Base-by-base conservation (phyloP, 2,797 vertebrate species). In the Hoplostethus mediterraneus region DNA sequence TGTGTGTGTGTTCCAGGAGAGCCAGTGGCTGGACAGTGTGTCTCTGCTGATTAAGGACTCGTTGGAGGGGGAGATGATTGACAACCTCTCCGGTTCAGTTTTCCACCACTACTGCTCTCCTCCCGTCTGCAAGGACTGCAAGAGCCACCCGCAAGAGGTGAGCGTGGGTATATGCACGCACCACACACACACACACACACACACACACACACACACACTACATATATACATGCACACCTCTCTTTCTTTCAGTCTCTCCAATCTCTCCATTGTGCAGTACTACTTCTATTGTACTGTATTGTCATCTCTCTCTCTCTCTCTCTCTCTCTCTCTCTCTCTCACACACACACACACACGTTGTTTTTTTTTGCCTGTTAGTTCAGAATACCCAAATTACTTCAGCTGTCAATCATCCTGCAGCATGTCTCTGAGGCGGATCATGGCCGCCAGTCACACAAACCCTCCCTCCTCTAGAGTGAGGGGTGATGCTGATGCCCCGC, bases 21-120 rank as follows among this genome's bases (percentile, higher is more conserved):
- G 94, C 92, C 95, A 96, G 95, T 99, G 98, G 98, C 93, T 99
- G 95, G 98, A 99, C 96, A 99, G 98, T 80, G 97, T 99, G 81
- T 99, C 98, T 90, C 95, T 99, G 93, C 96, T 99, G 89, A 99
- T 99, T 92, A 98, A 98, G 90, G 98, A 98, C 93, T 98, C 97
- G 2, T 90, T 97, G 90, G 98, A 99, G 87, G 97, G 97, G 31
- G 98, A 99, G 91, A 94, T 99, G 95, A 98, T 99, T 69, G 98
- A 99, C 95, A 99, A 98, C 93, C 96, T 99, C 72, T 99, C 98
- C 0, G 97, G 97, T 67, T 99, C 97, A 11, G 95, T 99, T 88
- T 99, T 98, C 90, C 97, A 99, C 87, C 97, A 98, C 92, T 98
- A 98, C 90, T 94, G 96, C 85, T 97, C 97, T 44, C 95, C 95